A percentile compares a stretch with the other conserved stretches of the same genome.
Evolutionary conservation across 2,797 vertebrate species (phyloP).

Genomic region (Ptychobarbus kaznakovi): DNA sequence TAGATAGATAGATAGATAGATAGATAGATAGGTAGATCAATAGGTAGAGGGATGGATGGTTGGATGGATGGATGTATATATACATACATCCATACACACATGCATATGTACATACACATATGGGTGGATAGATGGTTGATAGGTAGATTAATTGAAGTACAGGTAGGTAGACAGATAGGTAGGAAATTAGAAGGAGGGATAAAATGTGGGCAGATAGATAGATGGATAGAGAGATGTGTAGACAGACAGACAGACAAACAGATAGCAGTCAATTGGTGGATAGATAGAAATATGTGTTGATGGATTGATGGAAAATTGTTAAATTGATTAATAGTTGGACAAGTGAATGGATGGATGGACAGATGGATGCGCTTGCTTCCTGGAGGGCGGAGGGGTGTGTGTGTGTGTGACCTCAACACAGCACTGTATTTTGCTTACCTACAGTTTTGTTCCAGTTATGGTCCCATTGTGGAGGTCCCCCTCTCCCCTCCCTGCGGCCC

Average conservation of each 20-base stretch:
- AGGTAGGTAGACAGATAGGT: background rate
- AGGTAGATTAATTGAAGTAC: too few relatives aligned
- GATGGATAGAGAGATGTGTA: background rate
- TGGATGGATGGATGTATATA: background rate
- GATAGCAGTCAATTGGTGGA: background rate
- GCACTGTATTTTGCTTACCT: constrained; percentile 22
- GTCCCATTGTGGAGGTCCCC: constrained; percentile 25
- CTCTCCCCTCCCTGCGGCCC: constrained; percentile 22
- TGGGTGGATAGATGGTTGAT: background rate
- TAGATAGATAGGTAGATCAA: background rate
- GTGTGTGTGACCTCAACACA: background rate
- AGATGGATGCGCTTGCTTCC: background rate
- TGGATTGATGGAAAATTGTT: background rate
- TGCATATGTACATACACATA: too few relatives aligned
- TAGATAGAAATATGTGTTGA: background rate
- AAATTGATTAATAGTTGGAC: background rate
- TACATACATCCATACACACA: too few relatives aligned
- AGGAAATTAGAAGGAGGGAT: background rate
- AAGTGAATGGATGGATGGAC: background rate
- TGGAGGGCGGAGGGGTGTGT: background rate
- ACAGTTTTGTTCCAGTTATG: constrained; percentile 25
- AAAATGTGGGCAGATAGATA: background rate
- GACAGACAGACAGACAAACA: background rate
- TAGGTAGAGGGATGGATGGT: background rate
- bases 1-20: background rate